These are phyloP conservation scores for Hirtodrosophila alboralis DNA, from an alignment of 2,888 invertebrate species.

Conservation along the genomic window DNA sequence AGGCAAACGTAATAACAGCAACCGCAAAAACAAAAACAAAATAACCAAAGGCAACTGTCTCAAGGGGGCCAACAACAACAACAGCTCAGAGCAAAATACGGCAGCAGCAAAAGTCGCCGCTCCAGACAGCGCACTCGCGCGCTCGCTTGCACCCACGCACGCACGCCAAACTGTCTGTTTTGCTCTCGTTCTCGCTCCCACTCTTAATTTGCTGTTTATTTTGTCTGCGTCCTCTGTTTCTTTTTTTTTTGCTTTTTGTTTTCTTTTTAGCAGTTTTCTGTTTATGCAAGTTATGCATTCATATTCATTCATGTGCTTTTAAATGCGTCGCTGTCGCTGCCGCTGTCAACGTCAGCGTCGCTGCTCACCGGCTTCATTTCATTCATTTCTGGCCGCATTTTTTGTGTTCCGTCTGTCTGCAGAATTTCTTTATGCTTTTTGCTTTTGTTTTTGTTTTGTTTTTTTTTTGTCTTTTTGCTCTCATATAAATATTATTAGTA, in stretches of 20 bases:
- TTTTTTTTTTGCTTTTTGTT: neutral
- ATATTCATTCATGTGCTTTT: conserved; percentile 68
- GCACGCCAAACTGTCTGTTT: too few relatives aligned
- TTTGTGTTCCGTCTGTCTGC: conserved; percentile 55
- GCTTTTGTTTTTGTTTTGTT: neutral
- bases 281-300: conserved; percentile 66
- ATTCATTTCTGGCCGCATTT: conserved; percentile 72
- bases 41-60: too few relatives aligned
- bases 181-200: neutral
- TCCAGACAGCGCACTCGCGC: conserved; percentile 35
- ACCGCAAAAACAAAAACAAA: conserved; percentile 45
- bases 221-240: conserved; percentile 33
- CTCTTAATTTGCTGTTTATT: conserved; percentile 15
- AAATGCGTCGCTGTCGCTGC: conserved; percentile 16
- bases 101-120: conserved; percentile 14
- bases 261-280: too few relatives aligned
- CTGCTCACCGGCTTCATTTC: conserved; percentile 54
- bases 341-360: conserved; percentile 28
- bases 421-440: conserved; percentile 33
- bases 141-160: neutral
- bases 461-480: conserved; percentile 6
- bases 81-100: conserved; percentile 18
- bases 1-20: conserved; percentile 38
- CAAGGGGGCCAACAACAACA: conserved; percentile 54
- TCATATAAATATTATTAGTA: conserved; percentile 39